Evolutionary conservation across 2,888 invertebrate genomes (phyloP), one percentile per base, ranked within the genome.

Genomic region (Antheraea assamensis): DNA sequence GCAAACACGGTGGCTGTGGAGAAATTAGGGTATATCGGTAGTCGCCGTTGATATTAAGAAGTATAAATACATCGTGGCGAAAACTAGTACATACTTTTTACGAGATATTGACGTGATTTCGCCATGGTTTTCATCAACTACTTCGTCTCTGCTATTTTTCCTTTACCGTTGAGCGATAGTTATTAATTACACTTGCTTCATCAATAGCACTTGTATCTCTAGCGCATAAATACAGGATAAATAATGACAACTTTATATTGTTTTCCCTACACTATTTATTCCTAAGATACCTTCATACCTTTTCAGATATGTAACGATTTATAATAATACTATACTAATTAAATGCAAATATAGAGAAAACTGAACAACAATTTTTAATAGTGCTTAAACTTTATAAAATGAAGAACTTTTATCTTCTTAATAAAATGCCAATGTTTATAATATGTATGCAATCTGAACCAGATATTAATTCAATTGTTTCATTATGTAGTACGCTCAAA

Each of bases 401-500:
- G 3, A 49, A n/a, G 15, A 49, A 19, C 17, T 49, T 49, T 49
- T 49, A 49, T 47, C 35, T 35, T 13, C 10, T 49, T 13, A 49
- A 49, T 1, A 49, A 42, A 21, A 52, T 5, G 21, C 4, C 7
- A 21, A 52, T 21, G 3, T 5, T 52, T 52, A 52, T 52, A 52
- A 5, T 19, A 21, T 21, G 4, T 52, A 52, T n/a, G 21, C 7
- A 52, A 52, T 19, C 49, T 52, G 21, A 52, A 52, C 1, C 21
- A 52, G 7, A 52, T 21, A n/a, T 58, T 13, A 24, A 7, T 24
- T 58, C 2, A 7, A 30, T 64, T 15, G 17, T 64, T 64, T 64
- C 30, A 64, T 4, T 30, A 30, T 64, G 24, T 42, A 42, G 66
- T 72, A 49, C 68, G 72, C 66, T 52, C 52, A 68, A 31, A 27